These are phyloP conservation scores for Saccopteryx bilineata DNA, from an alignment of 2,113 vertebrate genomes.

Conservation along the genomic window DNA sequence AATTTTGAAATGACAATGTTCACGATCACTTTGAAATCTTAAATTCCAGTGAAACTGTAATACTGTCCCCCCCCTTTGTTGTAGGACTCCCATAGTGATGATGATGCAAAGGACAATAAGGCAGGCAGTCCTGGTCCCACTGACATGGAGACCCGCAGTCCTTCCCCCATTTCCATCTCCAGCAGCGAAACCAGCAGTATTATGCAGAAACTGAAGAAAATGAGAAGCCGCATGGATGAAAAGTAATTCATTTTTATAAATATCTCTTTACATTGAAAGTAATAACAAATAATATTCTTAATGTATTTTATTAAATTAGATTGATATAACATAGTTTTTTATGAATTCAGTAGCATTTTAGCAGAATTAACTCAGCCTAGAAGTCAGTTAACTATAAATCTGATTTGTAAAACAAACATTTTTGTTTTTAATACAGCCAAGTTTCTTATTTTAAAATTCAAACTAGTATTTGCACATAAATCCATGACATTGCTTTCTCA, in stretches of 20 bases:
- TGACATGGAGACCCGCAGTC: slow-evolving; percentile 92
- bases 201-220: slow-evolving; percentile 99
- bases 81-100: slow-evolving; percentile 91
- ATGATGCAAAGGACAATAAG: slow-evolving; percentile 86
- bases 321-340: slow-evolving; percentile 47
- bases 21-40: slow-evolving; percentile 29
- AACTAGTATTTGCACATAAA: neutral
- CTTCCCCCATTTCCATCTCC: slow-evolving; percentile 94
- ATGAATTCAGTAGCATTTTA: slow-evolving; percentile 46
- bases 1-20: slow-evolving; percentile 58
- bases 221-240: slow-evolving; percentile 97
- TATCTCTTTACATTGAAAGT: slow-evolving; percentile 57
- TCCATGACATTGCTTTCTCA: slow-evolving; percentile 1
- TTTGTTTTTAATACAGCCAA: slow-evolving; percentile 32
- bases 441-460: slow-evolving; percentile 47
- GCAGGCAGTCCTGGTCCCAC: slow-evolving; percentile 86
- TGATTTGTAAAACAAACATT: slow-evolving; percentile 63
- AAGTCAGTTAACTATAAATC: neutral
- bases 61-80: slow-evolving; percentile 55
- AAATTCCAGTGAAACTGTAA: neutral
- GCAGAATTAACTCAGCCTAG: slow-evolving; percentile 53
- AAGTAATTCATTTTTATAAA: slow-evolving; percentile 91
- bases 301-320: slow-evolving; percentile 52
- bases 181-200: slow-evolving; percentile 99
- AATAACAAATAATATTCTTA: slow-evolving; percentile 35